A percentile compares a stretch with the other conserved stretches of the same genome.
These are phyloP conservation scores for Acanthoscelides obtectus DNA, from an alignment of 2,888 invertebrate genomes.

Conservation along the genomic window DNA sequence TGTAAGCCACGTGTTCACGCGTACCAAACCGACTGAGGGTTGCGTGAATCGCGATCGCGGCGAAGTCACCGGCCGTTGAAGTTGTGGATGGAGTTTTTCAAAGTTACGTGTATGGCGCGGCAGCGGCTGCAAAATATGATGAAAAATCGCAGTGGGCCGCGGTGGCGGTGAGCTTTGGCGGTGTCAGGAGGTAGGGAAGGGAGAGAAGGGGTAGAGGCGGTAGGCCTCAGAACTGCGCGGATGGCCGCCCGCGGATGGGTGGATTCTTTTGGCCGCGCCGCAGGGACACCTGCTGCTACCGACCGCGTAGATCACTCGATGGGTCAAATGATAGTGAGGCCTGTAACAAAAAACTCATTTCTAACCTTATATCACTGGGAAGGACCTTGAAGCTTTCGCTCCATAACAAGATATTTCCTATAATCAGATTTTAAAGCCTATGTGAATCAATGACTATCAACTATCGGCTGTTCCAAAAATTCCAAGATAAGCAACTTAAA, in stretches of 20 bases:
- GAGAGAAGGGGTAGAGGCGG: not conserved
- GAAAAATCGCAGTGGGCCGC: constrained; percentile 44
- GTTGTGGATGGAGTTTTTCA: constrained; percentile 1
- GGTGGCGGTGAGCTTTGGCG: not conserved
- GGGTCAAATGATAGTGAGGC: no score
- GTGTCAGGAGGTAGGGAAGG: not conserved
- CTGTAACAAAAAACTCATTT: no score
- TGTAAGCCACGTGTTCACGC: not conserved
- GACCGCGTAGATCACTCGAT: no score
- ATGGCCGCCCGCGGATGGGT: constrained; percentile 17
- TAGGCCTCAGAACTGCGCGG: constrained; percentile 16
- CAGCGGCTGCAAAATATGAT: constrained; percentile 34
- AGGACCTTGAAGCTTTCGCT: no score
- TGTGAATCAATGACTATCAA: no score
- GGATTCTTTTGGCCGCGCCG: constrained; percentile 13
- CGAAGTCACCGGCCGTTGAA: constrained; percentile 1
- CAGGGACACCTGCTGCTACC: not conserved
- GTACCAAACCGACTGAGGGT: not conserved
- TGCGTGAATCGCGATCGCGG: not conserved
- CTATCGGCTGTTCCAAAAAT: no score
- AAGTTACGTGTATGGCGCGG: constrained; percentile 22
- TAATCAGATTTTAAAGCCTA: no score
- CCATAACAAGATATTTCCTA: no score
- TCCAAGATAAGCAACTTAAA: no score
- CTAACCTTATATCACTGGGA: no score